Base-by-base conservation (phyloP, 2,888 invertebrate genomes). In the Cheilosia urbana region DNA sequence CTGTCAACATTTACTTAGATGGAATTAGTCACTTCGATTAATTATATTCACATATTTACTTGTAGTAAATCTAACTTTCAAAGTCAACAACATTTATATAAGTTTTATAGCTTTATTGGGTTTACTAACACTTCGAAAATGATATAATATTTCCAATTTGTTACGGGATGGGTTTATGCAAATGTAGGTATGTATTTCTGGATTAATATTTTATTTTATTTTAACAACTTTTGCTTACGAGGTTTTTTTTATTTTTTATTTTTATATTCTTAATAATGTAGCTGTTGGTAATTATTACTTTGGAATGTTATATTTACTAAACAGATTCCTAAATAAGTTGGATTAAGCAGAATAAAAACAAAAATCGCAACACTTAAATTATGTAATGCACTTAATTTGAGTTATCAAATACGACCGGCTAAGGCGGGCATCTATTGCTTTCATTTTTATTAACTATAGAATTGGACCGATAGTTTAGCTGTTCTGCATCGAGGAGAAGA, bases 61-160 rank as follows among this genome's bases (percentile, higher is more conserved):
- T 11, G 49, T 40, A 58, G 42, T 81, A 30, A 42, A 55, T 69
- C 7, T 19, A 69, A 62, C 53, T 68, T 11, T 45, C 40, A 68
- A 68, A 66, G 53, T 49, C 68, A 79, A 79, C 68, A 77, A 82
- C 71, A 78, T 45, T 66, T 81, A 63, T 76, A 63, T 40, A 66
- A 15, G 19, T 42, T 63, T 24, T 58, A 9, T 30, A 58, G 40
- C 27, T 45, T 11, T 30, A 17, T 58, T 49, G 11, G 30, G 9
- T 66, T 58, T 34, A 0, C 62, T 6, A 75, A 17, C 53, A 37
- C 42, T 53, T 73, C 15, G 53, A 68, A 68, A 75, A 75, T 73
- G 45, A 63, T 73, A 53, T 63, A 5, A 15, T 49, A 24, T 19
- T 49, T 21, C 15, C 7, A 55, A 17, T 40, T 51, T 71, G 40